Conservation (phyloP, 2,888 invertebrate genomes). For the Hoplodrina blanda region DNA sequence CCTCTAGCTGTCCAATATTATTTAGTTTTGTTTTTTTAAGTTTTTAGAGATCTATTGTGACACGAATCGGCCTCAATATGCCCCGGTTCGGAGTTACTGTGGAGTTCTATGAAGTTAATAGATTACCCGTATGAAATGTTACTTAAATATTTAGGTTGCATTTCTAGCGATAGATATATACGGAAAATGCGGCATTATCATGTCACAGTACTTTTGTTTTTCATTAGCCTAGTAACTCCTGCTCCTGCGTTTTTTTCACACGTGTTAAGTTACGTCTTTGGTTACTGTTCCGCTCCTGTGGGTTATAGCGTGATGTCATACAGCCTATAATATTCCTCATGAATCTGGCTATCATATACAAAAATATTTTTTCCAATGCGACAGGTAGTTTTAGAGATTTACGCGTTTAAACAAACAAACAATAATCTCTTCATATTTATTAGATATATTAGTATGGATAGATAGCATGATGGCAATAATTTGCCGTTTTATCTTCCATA, state of each 20-base stretch:
- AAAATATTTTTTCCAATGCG: no score
- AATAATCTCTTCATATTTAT: no score
- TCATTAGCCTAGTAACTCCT: not conserved
- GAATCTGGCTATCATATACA: no score
- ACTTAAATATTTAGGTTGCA: not conserved
- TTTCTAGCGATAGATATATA: not conserved
- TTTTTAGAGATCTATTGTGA: not conserved
- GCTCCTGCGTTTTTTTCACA: no score
- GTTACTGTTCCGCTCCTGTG: no score
- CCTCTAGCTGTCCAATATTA: not conserved
- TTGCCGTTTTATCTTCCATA: conserved; percentile 4
- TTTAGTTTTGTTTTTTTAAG: not conserved
- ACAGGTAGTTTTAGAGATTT: no score
- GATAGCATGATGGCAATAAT: conserved; percentile 7
- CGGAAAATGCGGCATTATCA: conserved; percentile 15
- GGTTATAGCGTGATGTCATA: no score
- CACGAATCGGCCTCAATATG: no score
- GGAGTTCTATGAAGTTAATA: not conserved
- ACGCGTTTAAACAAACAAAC: no score
- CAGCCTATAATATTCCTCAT: no score
- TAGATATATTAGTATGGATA: not conserved
- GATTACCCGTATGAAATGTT: conserved; percentile 26
- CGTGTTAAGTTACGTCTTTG: no score
- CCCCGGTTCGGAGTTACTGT: not conserved
- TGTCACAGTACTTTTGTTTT: not conserved